Percentiles rank a stretch among this genome's conserved stretches.
phyloP scores from a whole-genome alignment of 23 tunicate genomes.

The Corella eumyota region DNA sequence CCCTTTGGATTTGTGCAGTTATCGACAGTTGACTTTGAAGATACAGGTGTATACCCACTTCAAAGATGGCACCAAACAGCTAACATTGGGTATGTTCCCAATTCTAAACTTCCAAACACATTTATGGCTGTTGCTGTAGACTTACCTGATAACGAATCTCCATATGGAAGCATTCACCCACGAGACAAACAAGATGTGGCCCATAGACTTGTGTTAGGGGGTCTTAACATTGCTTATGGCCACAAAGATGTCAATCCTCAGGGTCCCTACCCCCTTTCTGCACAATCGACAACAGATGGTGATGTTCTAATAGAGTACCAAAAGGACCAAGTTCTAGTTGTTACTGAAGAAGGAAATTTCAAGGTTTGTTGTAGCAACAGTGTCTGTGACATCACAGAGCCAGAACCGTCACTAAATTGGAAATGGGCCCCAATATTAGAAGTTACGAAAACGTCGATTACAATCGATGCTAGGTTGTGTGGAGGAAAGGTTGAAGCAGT shows the following conservation, averaged over 20 bases:
- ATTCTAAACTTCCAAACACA: slow-evolving; percentile 43
- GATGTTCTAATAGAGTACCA: slow-evolving; percentile 40
- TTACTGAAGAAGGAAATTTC: slow-evolving; percentile 37
- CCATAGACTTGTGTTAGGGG: slow-evolving; percentile 32
- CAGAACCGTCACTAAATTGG: slow-evolving; percentile 2
- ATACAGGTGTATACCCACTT: slow-evolving; percentile 11
- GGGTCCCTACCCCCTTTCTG: slow-evolving; percentile 38
- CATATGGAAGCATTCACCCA: slow-evolving; percentile 70
- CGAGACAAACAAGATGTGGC: slow-evolving; percentile 85
- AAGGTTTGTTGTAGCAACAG: slow-evolving; percentile 21
- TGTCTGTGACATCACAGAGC: neutral
- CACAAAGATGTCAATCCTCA: slow-evolving; percentile 28
- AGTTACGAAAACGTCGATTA: neutral
- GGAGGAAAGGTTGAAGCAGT: neutral
- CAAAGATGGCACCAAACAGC: slow-evolving; percentile 90
- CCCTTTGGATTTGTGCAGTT: slow-evolving; percentile 84
- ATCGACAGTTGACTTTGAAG: slow-evolving; percentile 1
- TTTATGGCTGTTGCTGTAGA: slow-evolving; percentile 90
- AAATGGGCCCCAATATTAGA: neutral
- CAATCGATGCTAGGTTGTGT: neutral
- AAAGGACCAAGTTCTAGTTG: slow-evolving; percentile 43
- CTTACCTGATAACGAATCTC: slow-evolving; percentile 53
- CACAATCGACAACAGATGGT: slow-evolving; percentile 20
- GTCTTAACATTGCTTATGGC: slow-evolving; percentile 36
- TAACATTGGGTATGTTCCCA: slow-evolving; percentile 67